Conservation (phyloP, 2,888 invertebrate genomes). For the Plusia festucae region DNA sequence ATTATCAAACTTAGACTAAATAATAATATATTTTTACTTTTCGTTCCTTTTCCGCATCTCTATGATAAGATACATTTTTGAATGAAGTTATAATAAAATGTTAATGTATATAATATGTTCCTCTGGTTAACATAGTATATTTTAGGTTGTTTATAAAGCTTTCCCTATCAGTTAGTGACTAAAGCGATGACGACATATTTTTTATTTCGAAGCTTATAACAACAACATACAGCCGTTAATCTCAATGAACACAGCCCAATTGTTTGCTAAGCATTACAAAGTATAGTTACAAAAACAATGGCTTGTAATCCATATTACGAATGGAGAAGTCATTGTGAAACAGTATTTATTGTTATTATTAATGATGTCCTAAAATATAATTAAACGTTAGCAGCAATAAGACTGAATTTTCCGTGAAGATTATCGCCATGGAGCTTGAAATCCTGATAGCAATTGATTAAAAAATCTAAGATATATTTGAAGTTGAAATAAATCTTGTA, state of each 20-base stretch:
- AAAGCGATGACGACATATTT: background rate
- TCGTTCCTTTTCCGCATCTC: too few species aligned
- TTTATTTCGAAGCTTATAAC: background rate
- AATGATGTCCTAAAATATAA: slow-evolving; percentile 22
- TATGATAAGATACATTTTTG: too few species aligned
- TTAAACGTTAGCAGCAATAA: background rate
- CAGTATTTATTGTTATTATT: slow-evolving; percentile 28
- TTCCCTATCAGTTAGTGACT: background rate
- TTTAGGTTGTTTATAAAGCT: too few species aligned
- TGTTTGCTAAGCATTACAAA: slow-evolving; percentile 3
- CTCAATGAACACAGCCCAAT: background rate
- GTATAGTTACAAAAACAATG: slow-evolving; percentile 27
- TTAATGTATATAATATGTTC: too few species aligned
- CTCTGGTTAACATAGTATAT: too few species aligned
- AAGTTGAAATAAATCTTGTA: background rate
- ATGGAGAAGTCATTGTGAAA: slow-evolving; percentile 13
- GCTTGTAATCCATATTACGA: slow-evolving; percentile 28
- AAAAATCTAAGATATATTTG: background rate
- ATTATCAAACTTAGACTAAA: too few species aligned
- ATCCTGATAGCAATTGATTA: background rate
- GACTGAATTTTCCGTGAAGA: background rate
- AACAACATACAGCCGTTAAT: background rate
- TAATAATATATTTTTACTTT: too few species aligned
- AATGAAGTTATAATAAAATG: too few species aligned
- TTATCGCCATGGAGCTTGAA: background rate